Evolutionary conservation across 2,888 invertebrate species (phyloP).

Genomic region (Gisinianus flammeolus): DNA sequence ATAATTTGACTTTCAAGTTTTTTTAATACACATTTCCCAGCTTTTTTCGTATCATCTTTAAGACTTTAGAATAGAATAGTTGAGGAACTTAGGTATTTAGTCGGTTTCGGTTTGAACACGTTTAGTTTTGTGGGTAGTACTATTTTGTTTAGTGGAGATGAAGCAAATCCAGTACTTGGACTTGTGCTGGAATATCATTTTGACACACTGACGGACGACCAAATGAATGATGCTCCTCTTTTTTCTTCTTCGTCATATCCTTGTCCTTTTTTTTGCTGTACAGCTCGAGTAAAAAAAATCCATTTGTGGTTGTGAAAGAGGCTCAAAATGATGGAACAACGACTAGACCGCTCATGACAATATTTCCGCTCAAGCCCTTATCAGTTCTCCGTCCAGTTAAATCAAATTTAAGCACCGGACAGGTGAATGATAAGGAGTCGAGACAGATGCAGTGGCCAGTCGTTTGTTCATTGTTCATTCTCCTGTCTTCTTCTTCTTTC

Average conservation of each 20-base stretch:
- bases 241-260: background rate
- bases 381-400: slow-evolving; percentile 99
- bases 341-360: slow-evolving; percentile 61
- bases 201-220: slow-evolving; percentile 32
- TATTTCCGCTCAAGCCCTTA: slow-evolving; percentile 85
- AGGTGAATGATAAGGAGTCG: slow-evolving; percentile 93
- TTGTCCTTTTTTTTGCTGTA: background rate
- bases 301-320: too few relatives aligned
- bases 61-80: too few relatives aligned
- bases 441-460: slow-evolving; percentile 56
- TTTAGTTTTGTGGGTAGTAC: too few relatives aligned
- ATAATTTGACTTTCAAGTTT: too few relatives aligned
- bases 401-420: slow-evolving; percentile 77
- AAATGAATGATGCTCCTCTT: slow-evolving; percentile 32
- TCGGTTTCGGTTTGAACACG: too few relatives aligned
- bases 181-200: too few relatives aligned
- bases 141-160: slow-evolving; percentile 30
- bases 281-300: too few relatives aligned
- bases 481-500: background rate
- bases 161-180: too few relatives aligned
- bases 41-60: too few relatives aligned
- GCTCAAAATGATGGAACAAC: background rate
- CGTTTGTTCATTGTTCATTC: background rate
- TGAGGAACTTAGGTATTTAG: too few relatives aligned
- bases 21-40: too few relatives aligned